Evolutionary conservation across 92 coral and sea anemone species (phyloP), one percentile per base, ranked within the genome.

Genomic region (Ricordea florida): DNA sequence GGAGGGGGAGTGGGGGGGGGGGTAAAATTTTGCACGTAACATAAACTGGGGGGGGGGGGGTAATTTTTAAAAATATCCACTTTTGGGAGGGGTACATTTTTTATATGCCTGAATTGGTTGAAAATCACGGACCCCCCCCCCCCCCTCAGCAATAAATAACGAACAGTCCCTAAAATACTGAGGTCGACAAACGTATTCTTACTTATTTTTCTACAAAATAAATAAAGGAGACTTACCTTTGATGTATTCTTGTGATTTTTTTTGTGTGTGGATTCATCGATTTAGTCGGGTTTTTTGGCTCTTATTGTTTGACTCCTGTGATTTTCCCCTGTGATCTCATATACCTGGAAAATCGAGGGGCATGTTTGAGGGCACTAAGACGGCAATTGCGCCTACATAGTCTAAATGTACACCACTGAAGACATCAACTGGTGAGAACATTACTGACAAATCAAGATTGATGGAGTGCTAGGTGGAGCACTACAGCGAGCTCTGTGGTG

Each of bases 131-230:
- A 60, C 22, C 67, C 67, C 66, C 34, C 31, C 67, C 22, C 67
- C 67, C 66, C 34, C 31, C 67, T 36, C 38, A 22, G 66, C 29
- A 47, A 60, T 60, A 35, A 38, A 60, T 60, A 37, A 60, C 67
- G 67, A 59, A 59, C 31, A 59, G 41, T 57, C 65, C 65, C 65
- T 57, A n/a, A n/a, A n/a, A n/a, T n/a, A n/a, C n/a, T n/a, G n/a
- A n/a, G n/a, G n/a, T n/a, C n/a, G n/a, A n/a, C n/a, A n/a, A n/a
- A n/a, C n/a, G n/a, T n/a, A n/a, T n/a, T n/a, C n/a, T n/a, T n/a
- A n/a, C n/a, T n/a, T n/a, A n/a, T n/a, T n/a, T n/a, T n/a, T n/a
- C n/a, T n/a, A n/a, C n/a, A n/a, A n/a, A n/a, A n/a, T n/a, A n/a
- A n/a, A n/a, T n/a, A n/a, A n/a, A n/a, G n/a, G n/a, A n/a, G n/a